phyloP scores from a whole-genome alignment of 2,888 invertebrate genomes.

The Dolichopus griseipennis region DNA sequence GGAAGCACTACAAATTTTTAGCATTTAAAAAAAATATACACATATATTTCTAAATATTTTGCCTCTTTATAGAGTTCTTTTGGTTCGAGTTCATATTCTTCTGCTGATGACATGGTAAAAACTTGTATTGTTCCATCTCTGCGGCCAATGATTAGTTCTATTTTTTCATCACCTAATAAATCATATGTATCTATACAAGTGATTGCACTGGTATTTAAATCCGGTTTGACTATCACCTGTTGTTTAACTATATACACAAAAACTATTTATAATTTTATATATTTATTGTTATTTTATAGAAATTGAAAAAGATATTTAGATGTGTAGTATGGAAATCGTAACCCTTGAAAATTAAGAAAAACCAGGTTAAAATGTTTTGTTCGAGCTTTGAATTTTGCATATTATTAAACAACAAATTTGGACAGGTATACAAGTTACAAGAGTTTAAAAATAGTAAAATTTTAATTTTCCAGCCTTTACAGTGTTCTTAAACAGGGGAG shows the following conservation, averaged over 20 bases:
- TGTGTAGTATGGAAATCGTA: no score
- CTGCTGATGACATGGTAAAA: slow-evolving; percentile 51
- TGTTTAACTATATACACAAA: slow-evolving; percentile 29
- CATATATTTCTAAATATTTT: background rate
- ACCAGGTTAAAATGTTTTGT: no score
- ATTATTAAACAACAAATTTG: no score
- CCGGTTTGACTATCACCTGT: slow-evolving; percentile 23
- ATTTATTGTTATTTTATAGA: no score
- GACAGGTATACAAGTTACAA: no score
- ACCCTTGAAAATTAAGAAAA: no score
- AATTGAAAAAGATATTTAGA: no score
- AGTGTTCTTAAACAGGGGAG: no score
- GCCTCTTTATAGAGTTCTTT: slow-evolving; percentile 27
- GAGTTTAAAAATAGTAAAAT: no score
- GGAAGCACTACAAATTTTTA: slow-evolving; percentile 21
- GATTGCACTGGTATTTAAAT: slow-evolving; percentile 43
- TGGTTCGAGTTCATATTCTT: slow-evolving; percentile 31
- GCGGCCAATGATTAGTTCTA: slow-evolving; percentile 66
- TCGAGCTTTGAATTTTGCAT: no score
- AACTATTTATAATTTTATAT: no score
- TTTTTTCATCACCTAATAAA: slow-evolving; percentile 57
- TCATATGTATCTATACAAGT: slow-evolving; percentile 63
- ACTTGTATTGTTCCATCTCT: slow-evolving; percentile 74
- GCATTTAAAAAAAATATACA: background rate
- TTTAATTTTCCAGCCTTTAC: no score